phyloP scores from a whole-genome alignment of 2,888 invertebrate species.

The Macrophya annulata region DNA sequence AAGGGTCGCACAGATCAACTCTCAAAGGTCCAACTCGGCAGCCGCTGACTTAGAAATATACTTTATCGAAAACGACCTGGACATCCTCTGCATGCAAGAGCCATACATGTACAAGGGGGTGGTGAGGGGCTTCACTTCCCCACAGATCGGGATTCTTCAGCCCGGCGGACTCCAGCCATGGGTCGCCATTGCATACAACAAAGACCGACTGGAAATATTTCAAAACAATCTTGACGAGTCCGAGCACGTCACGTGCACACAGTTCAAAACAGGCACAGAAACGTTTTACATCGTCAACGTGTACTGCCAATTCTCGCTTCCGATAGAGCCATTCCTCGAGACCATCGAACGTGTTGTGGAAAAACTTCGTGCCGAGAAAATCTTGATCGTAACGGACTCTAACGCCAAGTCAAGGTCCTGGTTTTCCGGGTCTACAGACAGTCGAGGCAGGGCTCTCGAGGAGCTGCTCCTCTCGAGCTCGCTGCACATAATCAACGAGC shows the following conservation, averaged over 20 bases:
- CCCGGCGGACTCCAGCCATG: neutral
- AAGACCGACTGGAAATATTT: neutral
- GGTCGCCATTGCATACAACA: neutral
- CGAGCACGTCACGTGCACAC: neutral
- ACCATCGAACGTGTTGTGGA: neutral
- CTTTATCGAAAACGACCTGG: neutral
- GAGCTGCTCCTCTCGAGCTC: neutral
- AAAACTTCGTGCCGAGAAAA: neutral
- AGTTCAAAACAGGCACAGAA: neutral
- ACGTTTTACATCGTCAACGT: neutral
- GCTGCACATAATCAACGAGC: neutral
- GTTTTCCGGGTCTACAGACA: neutral
- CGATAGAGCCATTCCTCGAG: neutral
- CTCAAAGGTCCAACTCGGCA: constrained; percentile 24
- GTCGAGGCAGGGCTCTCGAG: neutral
- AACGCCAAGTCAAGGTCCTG: neutral
- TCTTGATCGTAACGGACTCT: neutral
- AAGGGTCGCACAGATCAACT: neutral
- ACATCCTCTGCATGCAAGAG: constrained; percentile 51
- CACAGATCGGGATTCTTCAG: neutral
- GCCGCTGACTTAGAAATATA: neutral
- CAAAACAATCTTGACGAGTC: neutral
- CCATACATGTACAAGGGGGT: constrained; percentile 16
- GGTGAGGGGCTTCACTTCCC: neutral
- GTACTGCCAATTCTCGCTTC: neutral